A percentile compares a stretch with the other conserved stretches of the same genome.
Conservation (phyloP, 2,888 invertebrate species). For the Galeopsomyia nigrocyanea region DNA sequence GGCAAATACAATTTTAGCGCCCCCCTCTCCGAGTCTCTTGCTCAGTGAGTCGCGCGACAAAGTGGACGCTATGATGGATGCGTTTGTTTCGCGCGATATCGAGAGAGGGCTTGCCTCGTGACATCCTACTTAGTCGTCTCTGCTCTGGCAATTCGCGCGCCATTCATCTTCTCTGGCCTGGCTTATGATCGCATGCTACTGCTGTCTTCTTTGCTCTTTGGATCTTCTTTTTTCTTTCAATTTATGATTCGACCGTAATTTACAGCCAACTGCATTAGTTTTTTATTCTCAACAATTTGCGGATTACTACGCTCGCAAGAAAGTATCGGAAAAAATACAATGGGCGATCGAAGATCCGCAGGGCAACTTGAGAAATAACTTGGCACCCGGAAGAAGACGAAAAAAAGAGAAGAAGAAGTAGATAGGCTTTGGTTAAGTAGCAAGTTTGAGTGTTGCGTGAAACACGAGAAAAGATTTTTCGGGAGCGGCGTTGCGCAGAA, state of each 20-base stretch:
- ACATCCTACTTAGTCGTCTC: slow-evolving; percentile 58
- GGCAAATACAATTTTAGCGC: slow-evolving; percentile 64
- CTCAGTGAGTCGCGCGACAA: slow-evolving; percentile 53
- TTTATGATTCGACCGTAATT: too few relatives aligned
- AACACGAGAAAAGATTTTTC: not conserved
- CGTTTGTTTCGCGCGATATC: slow-evolving; percentile 46
- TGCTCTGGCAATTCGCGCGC: slow-evolving; percentile 52
- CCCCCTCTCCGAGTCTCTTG: slow-evolving; percentile 44
- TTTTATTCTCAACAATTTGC: too few relatives aligned
- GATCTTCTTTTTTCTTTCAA: too few relatives aligned
- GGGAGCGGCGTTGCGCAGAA: not conserved
- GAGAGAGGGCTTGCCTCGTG: slow-evolving; percentile 43
- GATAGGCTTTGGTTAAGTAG: slow-evolving; percentile 30
- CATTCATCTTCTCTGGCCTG: slow-evolving; percentile 53
- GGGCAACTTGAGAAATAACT: too few relatives aligned
- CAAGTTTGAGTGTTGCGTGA: slow-evolving; percentile 41
- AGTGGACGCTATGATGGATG: slow-evolving; percentile 63
- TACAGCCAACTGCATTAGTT: too few relatives aligned
- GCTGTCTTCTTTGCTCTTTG: too few relatives aligned
- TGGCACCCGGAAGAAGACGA: too few relatives aligned
- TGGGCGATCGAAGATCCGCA: too few relatives aligned
- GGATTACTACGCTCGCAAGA: too few relatives aligned
- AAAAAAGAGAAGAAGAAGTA: not conserved
- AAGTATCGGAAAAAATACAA: too few relatives aligned
- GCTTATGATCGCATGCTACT: slow-evolving; percentile 20